Conservation (phyloP, 1,140 invertebrate species). For the Chironomus tepperi region DNA sequence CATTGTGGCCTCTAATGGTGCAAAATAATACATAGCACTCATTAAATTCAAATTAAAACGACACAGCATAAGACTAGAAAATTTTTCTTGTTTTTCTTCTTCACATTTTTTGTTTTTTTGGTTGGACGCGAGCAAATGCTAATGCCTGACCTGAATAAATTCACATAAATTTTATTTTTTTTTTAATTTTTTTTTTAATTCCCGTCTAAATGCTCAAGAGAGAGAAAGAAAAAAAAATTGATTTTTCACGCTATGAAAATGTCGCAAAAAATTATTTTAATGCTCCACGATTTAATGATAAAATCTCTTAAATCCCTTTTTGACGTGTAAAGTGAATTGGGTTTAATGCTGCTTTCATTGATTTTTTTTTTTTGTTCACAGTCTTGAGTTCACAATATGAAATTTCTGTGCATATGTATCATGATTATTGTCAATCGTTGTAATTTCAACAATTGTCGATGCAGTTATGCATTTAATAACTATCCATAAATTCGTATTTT, state of each 20-base stretch:
- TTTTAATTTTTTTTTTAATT: background rate
- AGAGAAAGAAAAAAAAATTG: background rate
- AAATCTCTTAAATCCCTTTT: conserved; percentile 14
- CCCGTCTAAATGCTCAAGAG: background rate
- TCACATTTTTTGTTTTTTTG: no score
- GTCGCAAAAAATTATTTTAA: conserved; percentile 8
- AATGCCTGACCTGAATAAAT: background rate
- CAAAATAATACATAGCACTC: no score
- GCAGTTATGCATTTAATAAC: background rate
- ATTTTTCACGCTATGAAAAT: background rate
- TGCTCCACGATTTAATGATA: background rate
- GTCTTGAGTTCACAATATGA: background rate
- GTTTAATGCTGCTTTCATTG: no score
- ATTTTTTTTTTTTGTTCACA: background rate
- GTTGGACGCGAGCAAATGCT: background rate
- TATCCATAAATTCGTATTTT: background rate
- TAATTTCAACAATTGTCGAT: background rate
- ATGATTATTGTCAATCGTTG: background rate
- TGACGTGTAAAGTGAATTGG: background rate
- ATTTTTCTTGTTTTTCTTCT: no score
- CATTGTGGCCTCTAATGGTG: no score
- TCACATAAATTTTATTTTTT: conserved; percentile 5
- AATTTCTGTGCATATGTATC: background rate
- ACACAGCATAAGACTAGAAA: no score
- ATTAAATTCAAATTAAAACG: no score